phyloP scores from a whole-genome alignment of 2,888 invertebrate genomes.

The Ormia ochracea region DNA sequence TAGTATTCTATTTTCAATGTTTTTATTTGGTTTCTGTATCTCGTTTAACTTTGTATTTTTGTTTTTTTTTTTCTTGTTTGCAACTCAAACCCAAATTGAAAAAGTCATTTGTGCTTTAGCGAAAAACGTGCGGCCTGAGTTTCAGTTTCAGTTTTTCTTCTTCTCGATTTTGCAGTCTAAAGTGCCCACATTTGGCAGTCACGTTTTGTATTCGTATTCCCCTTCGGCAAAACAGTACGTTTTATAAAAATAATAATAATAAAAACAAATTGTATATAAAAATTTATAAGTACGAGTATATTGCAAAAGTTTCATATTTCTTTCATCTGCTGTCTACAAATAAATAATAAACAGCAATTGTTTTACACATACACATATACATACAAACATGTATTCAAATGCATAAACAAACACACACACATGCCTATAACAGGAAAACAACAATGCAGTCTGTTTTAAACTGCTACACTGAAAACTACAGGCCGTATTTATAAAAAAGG shows the following conservation, averaged over 20 bases:
- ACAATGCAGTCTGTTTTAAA: neutral
- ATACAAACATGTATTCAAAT: neutral
- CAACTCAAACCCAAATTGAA: conserved; percentile 18
- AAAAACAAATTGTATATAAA: conserved; percentile 16
- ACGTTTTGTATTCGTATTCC: conserved; percentile 55
- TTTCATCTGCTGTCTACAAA: conserved; percentile 36
- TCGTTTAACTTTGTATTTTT: neutral
- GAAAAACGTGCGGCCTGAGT: conserved; percentile 52
- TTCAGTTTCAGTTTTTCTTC: conserved; percentile 21
- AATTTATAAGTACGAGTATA: neutral
- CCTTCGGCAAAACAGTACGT: conserved; percentile 12
- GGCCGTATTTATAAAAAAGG: no score
- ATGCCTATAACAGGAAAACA: neutral
- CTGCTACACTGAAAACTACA: neutral
- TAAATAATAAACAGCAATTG: conserved; percentile 54
- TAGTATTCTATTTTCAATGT: no score
- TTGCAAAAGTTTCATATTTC: conserved; percentile 51
- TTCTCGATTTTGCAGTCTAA: conserved; percentile 32
- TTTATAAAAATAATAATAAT: neutral
- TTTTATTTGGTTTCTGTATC: neutral
- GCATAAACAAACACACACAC: neutral
- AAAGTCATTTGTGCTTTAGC: conserved; percentile 27
- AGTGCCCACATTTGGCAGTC: conserved; percentile 57
- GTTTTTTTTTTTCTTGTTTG: neutral
- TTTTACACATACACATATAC: conserved; percentile 12